Percentiles rank a stretch among this genome's conserved stretches.
These are phyloP conservation scores for Alectoris magna DNA, from an alignment of 2,797 vertebrate species.

Conservation along the genomic window DNA sequence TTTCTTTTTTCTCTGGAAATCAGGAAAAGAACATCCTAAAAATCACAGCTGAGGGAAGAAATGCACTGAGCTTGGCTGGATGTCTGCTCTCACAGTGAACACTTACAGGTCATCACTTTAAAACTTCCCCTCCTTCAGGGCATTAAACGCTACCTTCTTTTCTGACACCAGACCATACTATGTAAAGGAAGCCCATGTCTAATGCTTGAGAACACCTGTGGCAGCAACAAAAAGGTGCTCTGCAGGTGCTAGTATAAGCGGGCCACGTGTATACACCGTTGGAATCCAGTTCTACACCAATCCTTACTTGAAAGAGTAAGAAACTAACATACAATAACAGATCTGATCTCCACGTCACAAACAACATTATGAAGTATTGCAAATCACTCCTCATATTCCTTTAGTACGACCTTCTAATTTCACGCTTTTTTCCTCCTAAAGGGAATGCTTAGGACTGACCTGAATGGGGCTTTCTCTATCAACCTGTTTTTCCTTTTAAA, in stretches of 20 bases:
- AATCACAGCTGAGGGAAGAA: not conserved
- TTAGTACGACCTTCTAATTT: not conserved
- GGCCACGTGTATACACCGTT: no score
- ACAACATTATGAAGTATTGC: not conserved
- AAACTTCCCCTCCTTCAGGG: not conserved
- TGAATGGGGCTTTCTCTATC: not conserved
- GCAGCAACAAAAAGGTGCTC: not conserved
- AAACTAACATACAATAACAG: not conserved
- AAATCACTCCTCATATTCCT: not conserved
- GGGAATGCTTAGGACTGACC: not conserved
- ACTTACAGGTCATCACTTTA: not conserved
- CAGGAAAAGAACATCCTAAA: not conserved
- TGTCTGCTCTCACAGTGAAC: not conserved
- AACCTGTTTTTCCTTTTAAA: not conserved
- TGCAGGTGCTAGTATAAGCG: not conserved
- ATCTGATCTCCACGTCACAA: not conserved
- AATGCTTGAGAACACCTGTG: rapidly evolving
- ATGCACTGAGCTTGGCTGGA: not conserved
- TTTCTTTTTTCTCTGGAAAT: no score
- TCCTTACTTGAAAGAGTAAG: not conserved
- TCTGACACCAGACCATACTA: rapidly evolving
- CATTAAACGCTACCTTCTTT: rapidly evolving
- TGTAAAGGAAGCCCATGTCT: rapidly evolving
- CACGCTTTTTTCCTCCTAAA: not conserved
- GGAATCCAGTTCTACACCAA: no score